Conservation (phyloP, 2,113 vertebrate species). For the Setophaga coronata region DNA sequence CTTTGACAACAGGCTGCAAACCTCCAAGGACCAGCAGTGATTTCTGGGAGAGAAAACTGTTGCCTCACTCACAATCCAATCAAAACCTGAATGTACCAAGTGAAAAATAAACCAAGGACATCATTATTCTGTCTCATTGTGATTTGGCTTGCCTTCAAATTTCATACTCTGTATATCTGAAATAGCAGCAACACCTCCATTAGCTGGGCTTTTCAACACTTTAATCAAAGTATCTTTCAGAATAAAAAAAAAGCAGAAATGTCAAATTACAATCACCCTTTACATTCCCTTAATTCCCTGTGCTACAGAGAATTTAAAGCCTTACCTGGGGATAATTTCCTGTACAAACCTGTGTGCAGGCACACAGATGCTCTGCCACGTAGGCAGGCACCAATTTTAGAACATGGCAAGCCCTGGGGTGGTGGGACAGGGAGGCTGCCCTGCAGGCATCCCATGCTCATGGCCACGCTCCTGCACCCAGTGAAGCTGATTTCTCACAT, state of each 20-base stretch:
- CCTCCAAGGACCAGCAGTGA: slow-evolving; percentile 55
- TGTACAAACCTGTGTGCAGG: rapidly evolving
- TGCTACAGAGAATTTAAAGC: slow-evolving; percentile 20
- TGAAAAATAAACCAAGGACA: slow-evolving; percentile 77
- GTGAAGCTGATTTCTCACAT: neutral
- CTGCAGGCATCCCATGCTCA: rapidly evolving
- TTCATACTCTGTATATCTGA: slow-evolving; percentile 62
- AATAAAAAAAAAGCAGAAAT: slow-evolving; percentile 65
- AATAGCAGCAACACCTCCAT: slow-evolving; percentile 69
- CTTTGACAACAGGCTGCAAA: slow-evolving; percentile 66
- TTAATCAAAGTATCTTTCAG: slow-evolving; percentile 71
- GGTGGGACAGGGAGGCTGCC: neutral
- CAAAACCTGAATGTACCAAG: slow-evolving; percentile 63
- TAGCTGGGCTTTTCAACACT: slow-evolving; percentile 55
- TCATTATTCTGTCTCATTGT: slow-evolving; percentile 71
- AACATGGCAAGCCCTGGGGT: neutral
- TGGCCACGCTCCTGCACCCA: neutral
- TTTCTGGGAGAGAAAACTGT: slow-evolving; percentile 68
- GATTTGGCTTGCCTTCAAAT: slow-evolving; percentile 71
- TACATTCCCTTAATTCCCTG: slow-evolving; percentile 35
- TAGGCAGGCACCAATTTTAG: neutral
- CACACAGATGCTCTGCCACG: rapidly evolving
- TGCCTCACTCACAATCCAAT: slow-evolving; percentile 68
- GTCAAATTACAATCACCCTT: slow-evolving; percentile 53
- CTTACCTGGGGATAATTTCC: neutral